Percentiles rank a stretch among this genome's conserved stretches.
phyloP scores from a whole-genome alignment of 2,113 vertebrate genomes.

The Atherinomorus stipes region DNA sequence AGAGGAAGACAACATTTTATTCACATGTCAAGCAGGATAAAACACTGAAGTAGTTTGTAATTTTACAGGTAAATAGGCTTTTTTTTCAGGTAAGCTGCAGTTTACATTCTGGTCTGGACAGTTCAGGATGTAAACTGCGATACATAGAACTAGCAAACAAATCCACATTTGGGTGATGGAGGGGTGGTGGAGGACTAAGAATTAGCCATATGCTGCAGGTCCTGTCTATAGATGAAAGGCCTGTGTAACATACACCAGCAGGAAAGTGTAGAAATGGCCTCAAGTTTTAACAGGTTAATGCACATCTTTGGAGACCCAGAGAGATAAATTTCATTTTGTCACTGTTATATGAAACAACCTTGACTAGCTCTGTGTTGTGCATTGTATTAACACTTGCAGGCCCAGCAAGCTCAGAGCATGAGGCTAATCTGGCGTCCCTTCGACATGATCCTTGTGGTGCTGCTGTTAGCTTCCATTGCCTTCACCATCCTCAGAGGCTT shows the following conservation, averaged over 20 bases:
- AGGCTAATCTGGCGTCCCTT: constrained; percentile 82
- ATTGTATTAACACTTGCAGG: constrained; percentile 67
- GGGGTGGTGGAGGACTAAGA: too few species aligned
- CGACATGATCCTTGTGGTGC: constrained; percentile 81
- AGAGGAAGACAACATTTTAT: too few species aligned
- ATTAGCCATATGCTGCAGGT: too few species aligned
- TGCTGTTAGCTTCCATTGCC: constrained; percentile 78
- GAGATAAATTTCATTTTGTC: background rate
- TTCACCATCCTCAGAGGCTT: constrained; percentile 91
- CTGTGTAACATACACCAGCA: background rate
- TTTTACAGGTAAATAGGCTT: too few species aligned
- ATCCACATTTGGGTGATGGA: too few species aligned
- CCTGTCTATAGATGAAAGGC: background rate
- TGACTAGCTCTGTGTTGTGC: background rate
- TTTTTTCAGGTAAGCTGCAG: too few species aligned
- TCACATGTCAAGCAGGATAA: too few species aligned
- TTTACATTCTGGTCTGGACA: too few species aligned
- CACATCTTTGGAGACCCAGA: background rate
- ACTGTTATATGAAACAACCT: background rate
- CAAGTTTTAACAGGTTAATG: background rate
- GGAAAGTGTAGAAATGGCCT: too few species aligned
- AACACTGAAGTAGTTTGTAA: too few species aligned
- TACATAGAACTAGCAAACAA: too few species aligned
- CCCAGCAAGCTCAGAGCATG: constrained; percentile 84
- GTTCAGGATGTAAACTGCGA: too few species aligned